Base-by-base conservation (phyloP, 2,888 invertebrate genomes). In the Acleris cristana region DNA sequence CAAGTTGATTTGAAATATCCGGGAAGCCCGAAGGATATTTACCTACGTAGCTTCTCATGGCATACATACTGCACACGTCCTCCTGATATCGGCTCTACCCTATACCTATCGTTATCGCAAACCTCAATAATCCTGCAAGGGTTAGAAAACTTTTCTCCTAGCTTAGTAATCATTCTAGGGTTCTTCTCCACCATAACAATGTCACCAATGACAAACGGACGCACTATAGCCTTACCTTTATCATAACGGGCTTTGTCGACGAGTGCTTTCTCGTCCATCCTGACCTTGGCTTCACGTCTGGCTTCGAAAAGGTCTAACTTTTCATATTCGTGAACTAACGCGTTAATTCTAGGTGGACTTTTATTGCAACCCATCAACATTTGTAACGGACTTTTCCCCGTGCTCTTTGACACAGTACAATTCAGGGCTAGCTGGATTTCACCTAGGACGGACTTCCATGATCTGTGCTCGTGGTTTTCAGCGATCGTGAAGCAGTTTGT, bases 241-340 rank as follows among this genome's bases (percentile, higher is more conserved):
- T 56, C 56, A 56, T n/a, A 56, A 12, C 4, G 56, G 16, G 19
- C n/a, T 56, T 56, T 56, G n/a, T 56, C 18, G 2, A 40, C 1
- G 3, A 19, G 10, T 18, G n/a, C 34, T 5, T 40, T 34, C 44
- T 56, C 56, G 56, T 56, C 56, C 56, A 56, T 56, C 56, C 19
- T 56, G n/a, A 40, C 56, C 40, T 56, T 56, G 12, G 56, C 56
- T 19, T 56, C 56, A n/a, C n/a, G n/a, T n/a, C n/a, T n/a, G n/a
- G n/a, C n/a, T n/a, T n/a, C n/a, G n/a, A n/a, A n/a, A n/a, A n/a
- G n/a, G n/a, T n/a, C n/a, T n/a, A n/a, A n/a, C n/a, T n/a, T n/a
- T n/a, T n/a, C n/a, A n/a, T n/a, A n/a, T n/a, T n/a, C n/a, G n/a
- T n/a, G n/a, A n/a, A n/a, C n/a, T n/a, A n/a, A n/a, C n/a, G n/a